These are phyloP conservation scores for Rhinoderma darwinii DNA, from an alignment of 2,113 vertebrate species.

Conservation along the genomic window DNA sequence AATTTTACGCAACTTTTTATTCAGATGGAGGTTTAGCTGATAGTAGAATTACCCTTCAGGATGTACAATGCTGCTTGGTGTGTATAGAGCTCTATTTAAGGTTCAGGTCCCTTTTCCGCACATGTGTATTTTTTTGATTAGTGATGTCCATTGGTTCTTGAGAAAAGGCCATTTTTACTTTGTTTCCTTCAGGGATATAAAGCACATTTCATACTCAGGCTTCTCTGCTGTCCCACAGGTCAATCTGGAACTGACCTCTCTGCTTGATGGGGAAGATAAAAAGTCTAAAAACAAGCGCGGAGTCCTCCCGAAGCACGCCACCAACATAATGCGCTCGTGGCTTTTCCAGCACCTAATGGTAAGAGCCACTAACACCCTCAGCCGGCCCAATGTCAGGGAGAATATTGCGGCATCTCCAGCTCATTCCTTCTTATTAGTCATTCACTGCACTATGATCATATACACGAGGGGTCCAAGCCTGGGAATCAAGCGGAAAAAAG, in stretches of 20 bases:
- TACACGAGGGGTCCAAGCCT: no score
- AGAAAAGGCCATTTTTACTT: not conserved
- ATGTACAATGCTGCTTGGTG: not conserved
- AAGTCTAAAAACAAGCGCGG: constrained; percentile 98
- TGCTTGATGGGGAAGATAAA: constrained; percentile 96
- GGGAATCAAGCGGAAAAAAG: not conserved
- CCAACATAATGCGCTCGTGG: constrained; percentile 99
- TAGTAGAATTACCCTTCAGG: no score
- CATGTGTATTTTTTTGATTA: not conserved
- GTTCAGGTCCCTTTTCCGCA: not conserved
- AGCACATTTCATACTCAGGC: constrained; percentile 65
- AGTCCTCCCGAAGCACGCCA: constrained; percentile 96
- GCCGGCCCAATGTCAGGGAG: not conserved
- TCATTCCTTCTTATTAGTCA: no score
- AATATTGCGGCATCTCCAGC: not conserved
- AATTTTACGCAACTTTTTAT: no score
- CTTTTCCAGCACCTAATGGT: constrained; percentile 99
- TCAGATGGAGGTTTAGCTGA: no score
- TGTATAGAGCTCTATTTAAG: not conserved
- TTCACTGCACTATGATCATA: not conserved
- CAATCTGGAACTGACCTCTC: constrained; percentile 94
- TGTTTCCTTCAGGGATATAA: constrained; percentile 26
- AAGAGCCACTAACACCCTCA: constrained; percentile 64
- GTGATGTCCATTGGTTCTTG: not conserved
- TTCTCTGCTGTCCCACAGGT: constrained; percentile 77